Evolutionary conservation across 1,140 invertebrate genomes (phyloP).

Genomic region (Heliconius hermathena): DNA sequence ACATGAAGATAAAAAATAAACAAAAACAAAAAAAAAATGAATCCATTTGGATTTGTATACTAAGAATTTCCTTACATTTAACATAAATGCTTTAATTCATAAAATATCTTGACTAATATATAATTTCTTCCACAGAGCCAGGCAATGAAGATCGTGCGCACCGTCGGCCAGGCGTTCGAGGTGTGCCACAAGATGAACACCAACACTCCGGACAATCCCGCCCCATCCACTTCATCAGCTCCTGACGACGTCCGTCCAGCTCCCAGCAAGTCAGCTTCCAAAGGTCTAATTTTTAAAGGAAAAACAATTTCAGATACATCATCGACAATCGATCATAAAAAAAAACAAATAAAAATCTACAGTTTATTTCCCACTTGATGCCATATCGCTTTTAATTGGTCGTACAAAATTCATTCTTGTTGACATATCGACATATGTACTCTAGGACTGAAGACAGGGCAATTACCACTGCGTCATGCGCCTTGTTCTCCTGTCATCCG

Average conservation of each 20-base stretch:
- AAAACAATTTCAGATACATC: not conserved
- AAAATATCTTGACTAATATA: too few species aligned
- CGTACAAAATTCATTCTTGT: not conserved
- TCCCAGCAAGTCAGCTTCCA: constrained; percentile 53
- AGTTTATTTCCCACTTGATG: not conserved
- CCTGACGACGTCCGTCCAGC: constrained; percentile 48
- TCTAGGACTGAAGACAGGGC: not conserved
- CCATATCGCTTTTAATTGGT: not conserved
- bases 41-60: too few species aligned
- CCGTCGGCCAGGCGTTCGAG: constrained; percentile 99
- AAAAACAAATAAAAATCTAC: not conserved
- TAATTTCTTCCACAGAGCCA: constrained; percentile 88
- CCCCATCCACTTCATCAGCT: constrained; percentile 66
- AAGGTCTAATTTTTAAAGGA: constrained; percentile 51
- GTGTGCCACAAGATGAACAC: constrained; percentile 97
- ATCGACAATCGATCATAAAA: not conserved
- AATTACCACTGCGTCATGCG: not conserved
- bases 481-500: not conserved
- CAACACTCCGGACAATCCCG: constrained; percentile 60
- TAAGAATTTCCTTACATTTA: too few species aligned
- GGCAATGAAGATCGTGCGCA: constrained; percentile 98
- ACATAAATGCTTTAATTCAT: too few species aligned
- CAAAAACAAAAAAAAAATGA: too few species aligned
- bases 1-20: too few species aligned
- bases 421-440: not conserved